These are phyloP conservation scores for Pelodytes ibericus DNA, from an alignment of 2,797 vertebrate genomes.

Conservation along the genomic window DNA sequence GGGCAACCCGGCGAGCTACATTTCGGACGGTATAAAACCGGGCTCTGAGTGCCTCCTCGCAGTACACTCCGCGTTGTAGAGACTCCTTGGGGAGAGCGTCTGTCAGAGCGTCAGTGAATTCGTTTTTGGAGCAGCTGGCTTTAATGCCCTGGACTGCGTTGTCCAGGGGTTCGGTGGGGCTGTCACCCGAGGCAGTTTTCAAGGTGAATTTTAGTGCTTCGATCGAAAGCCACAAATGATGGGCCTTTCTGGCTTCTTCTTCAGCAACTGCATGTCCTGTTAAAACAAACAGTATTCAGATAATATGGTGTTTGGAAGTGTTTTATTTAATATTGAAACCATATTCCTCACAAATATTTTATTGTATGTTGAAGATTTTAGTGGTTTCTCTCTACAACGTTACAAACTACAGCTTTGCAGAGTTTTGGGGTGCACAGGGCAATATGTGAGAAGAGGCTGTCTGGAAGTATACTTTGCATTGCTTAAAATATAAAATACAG, in stretches of 20 bases:
- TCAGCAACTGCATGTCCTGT: constrained; percentile 89
- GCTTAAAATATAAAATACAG: no score
- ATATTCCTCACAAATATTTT: no score
- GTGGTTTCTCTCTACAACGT: no score
- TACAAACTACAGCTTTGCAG: no score
- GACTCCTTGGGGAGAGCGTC: constrained; percentile 84
- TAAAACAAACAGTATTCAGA: neutral
- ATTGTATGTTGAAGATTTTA: no score
- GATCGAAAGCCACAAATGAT: constrained; percentile 93
- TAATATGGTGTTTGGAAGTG: no score
- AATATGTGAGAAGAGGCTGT: no score
- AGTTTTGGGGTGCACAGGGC: no score
- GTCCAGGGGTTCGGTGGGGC: constrained; percentile 80
- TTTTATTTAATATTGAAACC: no score
- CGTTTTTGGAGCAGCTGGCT: constrained; percentile 78
- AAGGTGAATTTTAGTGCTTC: constrained; percentile 87
- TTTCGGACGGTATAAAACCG: constrained; percentile 84
- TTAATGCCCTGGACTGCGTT: constrained; percentile 77
- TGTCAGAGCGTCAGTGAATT: constrained; percentile 83
- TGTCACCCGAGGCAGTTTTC: constrained; percentile 74
- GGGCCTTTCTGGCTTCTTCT: constrained; percentile 89
- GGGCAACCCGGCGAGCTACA: constrained; percentile 86
- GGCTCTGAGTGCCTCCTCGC: constrained; percentile 86
- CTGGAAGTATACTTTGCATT: no score
- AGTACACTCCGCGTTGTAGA: constrained; percentile 87